Evolutionary conservation across 2,113 vertebrate genomes (phyloP).

Genomic region (Apodemus sylvaticus): DNA sequence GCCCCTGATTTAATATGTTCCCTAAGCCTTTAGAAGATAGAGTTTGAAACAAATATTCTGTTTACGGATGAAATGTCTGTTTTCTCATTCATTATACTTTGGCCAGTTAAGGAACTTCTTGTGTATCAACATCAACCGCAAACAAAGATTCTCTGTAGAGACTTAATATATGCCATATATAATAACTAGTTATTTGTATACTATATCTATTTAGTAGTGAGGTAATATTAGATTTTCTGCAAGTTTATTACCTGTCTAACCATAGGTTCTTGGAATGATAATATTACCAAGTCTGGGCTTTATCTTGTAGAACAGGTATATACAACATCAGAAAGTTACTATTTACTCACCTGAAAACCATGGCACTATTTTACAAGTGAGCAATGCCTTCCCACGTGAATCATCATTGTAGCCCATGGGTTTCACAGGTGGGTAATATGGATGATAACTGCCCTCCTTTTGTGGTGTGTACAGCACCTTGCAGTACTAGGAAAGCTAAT

Average conservation of each 20-base stretch:
- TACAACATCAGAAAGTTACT: neutral
- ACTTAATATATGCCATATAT: neutral
- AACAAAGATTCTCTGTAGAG: neutral
- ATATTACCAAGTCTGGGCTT: neutral
- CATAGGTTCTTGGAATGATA: neutral
- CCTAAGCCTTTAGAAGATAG: neutral
- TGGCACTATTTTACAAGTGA: neutral
- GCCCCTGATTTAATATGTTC: neutral
- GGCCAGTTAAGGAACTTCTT: neutral
- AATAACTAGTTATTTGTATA: neutral
- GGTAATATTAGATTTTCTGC: neutral
- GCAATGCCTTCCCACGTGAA: neutral
- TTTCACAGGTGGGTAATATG: neutral
- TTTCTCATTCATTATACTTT: neutral
- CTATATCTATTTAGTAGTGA: neutral
- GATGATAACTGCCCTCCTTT: neutral
- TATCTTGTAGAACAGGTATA: neutral
- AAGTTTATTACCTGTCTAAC: neutral
- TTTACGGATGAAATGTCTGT: neutral
- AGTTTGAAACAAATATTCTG: neutral
- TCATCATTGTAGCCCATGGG: neutral
- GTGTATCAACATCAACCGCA: too few species aligned
- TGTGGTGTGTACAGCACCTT: neutral
- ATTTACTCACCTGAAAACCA: neutral
- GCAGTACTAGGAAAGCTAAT: neutral